Evolutionary conservation across 37 sponge, comb jelly and placozoan species (phyloP), one percentile per base, ranked within the genome.

Genomic region (Beroe forskalii): DNA sequence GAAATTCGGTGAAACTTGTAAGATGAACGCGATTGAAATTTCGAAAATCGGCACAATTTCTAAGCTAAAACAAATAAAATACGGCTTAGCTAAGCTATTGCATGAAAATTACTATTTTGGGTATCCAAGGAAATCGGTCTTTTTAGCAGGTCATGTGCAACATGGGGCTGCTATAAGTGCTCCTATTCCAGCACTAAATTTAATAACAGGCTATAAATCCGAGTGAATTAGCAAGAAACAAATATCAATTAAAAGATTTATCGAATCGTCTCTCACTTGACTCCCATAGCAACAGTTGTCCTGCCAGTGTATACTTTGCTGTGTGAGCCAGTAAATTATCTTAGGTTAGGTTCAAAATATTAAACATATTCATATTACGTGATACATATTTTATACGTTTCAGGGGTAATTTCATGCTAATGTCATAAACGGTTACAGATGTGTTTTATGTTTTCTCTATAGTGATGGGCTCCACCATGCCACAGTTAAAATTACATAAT

Each of bases 241-340:
- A 12, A n/a, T n/a, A n/a, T n/a, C n/a, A n/a, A n/a, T n/a, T n/a
- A n/a, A n/a, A n/a, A n/a, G n/a, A n/a, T n/a, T n/a, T n/a, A n/a
- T n/a, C n/a, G 60, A 19, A 55, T 55, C 60, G 60, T 9, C 4
- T 33, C 86, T 80, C 30, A 80, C 86, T 80, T 80, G 86, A 44
- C 86, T 41, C 38, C 14, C 86, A 80, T 80, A 37, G 86, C 55
- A 80, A 80, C 86, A 25, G 86, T 80, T 23, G 86, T 80, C n/a
- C 86, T 43, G 24, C 86, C 86, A 14, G 86, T 37, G 86, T 80
- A 80, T 4, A 80, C 86, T 4, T 37, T 35, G 30, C 40, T 38
- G 86, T 80, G 86, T 20, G 86, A 80, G 28, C 86, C 86, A 41
- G 86, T 19, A 23, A 24, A 27, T 6, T 28, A 8, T 6, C 4